Conservation (phyloP, 2,113 vertebrate genomes). For the Ivindomyrus marchei region DNA sequence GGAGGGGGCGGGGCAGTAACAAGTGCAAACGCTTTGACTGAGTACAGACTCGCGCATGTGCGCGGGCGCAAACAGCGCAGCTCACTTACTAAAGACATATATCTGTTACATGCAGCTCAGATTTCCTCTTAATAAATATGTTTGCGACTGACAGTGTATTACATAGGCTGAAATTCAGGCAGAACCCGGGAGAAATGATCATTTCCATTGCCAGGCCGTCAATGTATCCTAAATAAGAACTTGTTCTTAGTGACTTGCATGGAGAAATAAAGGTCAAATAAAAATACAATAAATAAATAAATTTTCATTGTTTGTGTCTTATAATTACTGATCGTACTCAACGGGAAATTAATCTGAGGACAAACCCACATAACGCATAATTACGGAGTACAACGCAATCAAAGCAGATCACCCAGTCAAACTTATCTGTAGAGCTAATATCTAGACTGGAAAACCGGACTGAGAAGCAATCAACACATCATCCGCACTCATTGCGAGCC, state of each 20-base stretch:
- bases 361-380: neutral
- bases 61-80: neutral
- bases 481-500: neutral
- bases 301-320: neutral
- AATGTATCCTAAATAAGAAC: too few relatives aligned
- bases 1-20: neutral
- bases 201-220: neutral
- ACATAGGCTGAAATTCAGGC: neutral
- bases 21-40: neutral
- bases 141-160: neutral
- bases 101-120: neutral
- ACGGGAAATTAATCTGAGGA: neutral
- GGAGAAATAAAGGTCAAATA: too few relatives aligned
- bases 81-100: neutral
- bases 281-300: too few relatives aligned
- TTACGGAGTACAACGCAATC: neutral
- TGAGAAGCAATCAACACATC: neutral
- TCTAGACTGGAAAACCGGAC: neutral
- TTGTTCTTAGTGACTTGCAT: too few relatives aligned
- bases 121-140: neutral
- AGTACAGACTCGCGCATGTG: too few relatives aligned
- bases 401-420: neutral
- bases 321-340: neutral
- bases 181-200: neutral
- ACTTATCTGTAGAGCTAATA: neutral